These are phyloP conservation scores for Istiophorus platypterus DNA, from an alignment of 2,113 vertebrate species.

Conservation along the genomic window DNA sequence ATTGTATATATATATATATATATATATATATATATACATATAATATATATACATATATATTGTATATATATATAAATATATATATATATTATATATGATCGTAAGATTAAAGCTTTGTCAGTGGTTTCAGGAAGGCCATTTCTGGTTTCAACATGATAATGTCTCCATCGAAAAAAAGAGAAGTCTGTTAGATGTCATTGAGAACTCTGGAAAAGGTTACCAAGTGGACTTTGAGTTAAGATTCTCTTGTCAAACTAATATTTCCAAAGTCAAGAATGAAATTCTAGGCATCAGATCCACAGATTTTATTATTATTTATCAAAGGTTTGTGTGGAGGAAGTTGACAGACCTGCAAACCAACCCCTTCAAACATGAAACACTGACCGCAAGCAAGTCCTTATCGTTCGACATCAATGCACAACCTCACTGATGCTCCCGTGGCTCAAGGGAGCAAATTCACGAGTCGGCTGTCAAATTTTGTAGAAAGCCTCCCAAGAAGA, in stretches of 20 bases:
- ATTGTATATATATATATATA: too few species aligned
- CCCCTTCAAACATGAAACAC: background rate
- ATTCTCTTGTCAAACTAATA: background rate
- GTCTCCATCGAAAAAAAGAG: too few species aligned
- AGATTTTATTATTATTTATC: background rate
- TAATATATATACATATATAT: too few species aligned
- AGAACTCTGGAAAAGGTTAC: background rate
- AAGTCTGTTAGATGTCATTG: background rate
- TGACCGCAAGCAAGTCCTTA: background rate
- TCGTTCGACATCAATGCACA: background rate
- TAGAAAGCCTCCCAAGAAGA: background rate
- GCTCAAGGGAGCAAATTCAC: background rate
- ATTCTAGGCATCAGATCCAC: background rate
- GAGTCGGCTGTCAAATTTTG: background rate
- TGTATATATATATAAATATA: too few species aligned
- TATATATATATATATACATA: too few species aligned
- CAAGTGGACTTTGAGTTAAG: background rate
- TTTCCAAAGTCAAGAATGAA: background rate
- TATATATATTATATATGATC: too few species aligned
- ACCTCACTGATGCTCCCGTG: background rate
- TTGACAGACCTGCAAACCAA: background rate
- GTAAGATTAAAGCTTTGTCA: background rate
- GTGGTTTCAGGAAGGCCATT: background rate
- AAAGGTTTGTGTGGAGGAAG: background rate
- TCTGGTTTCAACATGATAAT: background rate